Evolutionary conservation across 2,797 vertebrate species (phyloP), one percentile per base, ranked within the genome.

Genomic region (Hapalemur alaotrensis): DNA sequence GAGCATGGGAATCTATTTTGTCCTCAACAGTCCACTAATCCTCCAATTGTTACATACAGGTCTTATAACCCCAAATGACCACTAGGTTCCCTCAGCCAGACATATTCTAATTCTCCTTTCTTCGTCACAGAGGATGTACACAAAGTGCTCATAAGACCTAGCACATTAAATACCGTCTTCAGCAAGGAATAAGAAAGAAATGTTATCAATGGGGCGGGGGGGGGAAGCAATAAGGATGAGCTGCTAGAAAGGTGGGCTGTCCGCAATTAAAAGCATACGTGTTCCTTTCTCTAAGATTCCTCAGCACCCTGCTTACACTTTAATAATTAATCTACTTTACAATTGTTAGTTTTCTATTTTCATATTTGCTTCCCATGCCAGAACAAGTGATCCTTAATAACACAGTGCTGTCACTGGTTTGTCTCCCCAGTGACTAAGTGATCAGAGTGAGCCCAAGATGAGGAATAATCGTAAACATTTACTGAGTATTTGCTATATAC

Each of bases 21-120:
- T 50, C 20, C 28, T 90, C 1, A 32, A 48, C 0, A 30, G 18
- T 32, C 48, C 28, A 89, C 59, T 43, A 59, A 22, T 30, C 35
- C 22, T 91, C 52, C 48, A 61, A 13, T 3, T 73, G 43, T 81
- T 69, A 91, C 80, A 76, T n/a, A 84, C 0, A 70, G 20, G 10
- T 35, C 43, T 89, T 91, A 54, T 43, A 61, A 70, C 30, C 61
- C 73, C 57, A 92, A 83, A 85, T 41, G 46, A 82, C 11, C 35
- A 63, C 35, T 6, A 41, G 22, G 7, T 85, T 84, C 50, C 14
- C 9, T 79, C 18, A 89, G 38, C 32, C 41, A 76, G 63, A 72
- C 5, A 78, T 12, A 80, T 17, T 52, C 72, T 69, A 8, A 35
- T 52, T 30, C 32, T 89, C 35, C 70, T 72, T 79, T 15, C 50